Percentiles rank a stretch among this genome's conserved stretches.
These are phyloP conservation scores for Pygocentrus nattereri DNA, from an alignment of 2,797 vertebrate genomes.

Conservation along the genomic window DNA sequence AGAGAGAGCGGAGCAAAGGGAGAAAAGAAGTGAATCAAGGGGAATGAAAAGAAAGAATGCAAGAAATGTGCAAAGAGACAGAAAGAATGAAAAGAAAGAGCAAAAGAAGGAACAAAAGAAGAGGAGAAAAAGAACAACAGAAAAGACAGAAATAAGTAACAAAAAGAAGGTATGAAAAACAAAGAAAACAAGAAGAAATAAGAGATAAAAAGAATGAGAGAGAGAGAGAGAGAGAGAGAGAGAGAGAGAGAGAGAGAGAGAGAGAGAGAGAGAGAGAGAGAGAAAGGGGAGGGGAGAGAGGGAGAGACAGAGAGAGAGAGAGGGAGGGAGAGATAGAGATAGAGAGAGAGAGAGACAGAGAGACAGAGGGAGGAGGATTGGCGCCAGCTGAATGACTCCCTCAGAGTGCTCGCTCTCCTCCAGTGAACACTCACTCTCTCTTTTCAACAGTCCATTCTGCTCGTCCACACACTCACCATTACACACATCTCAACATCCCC, in stretches of 20 bases:
- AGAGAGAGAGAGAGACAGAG: not conserved
- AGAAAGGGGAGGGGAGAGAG: not conserved
- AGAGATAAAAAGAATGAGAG: conserved; percentile 2
- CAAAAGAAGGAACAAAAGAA: too few relatives aligned
- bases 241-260: not conserved
- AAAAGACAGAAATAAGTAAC: too few relatives aligned
- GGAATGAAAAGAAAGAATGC: too few relatives aligned
- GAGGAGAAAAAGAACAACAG: too few relatives aligned
- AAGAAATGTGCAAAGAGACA: too few relatives aligned
- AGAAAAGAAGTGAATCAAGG: too few relatives aligned
- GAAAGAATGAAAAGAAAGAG: too few relatives aligned
- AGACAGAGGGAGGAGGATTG: not conserved
- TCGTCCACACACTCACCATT: not conserved
- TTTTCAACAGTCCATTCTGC: not conserved
- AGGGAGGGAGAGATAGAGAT: conserved; percentile 10
- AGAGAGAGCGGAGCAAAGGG: too few relatives aligned
- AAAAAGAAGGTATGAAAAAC: too few relatives aligned
- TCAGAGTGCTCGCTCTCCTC: conserved; percentile 2
- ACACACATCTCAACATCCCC: conserved; percentile 20
- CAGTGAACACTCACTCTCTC: not conserved
- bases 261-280: not conserved
- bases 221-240: not conserved
- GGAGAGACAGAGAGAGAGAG: too few relatives aligned
- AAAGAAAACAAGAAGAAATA: too few relatives aligned
- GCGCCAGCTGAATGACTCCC: conserved; percentile 28